These are phyloP conservation scores for Psittacara wagleri DNA, from an alignment of 2,113 vertebrate genomes.

Conservation along the genomic window DNA sequence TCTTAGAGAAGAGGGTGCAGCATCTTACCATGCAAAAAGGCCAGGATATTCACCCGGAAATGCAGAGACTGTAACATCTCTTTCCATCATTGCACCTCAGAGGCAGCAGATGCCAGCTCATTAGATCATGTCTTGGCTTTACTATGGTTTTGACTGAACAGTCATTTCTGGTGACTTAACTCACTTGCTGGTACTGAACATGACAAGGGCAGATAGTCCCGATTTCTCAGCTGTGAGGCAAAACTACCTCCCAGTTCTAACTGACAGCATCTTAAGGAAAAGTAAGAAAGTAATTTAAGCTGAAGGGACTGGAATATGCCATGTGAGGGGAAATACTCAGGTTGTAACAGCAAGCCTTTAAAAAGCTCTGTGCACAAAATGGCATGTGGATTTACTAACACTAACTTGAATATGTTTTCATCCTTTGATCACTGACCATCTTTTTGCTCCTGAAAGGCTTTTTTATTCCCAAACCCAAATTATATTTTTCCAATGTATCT, in stretches of 20 bases:
- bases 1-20: not conserved
- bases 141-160: not conserved
- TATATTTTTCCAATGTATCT: not conserved
- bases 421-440: not conserved
- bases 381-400: not conserved
- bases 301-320: not conserved
- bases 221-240: not conserved
- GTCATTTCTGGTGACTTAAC: not conserved
- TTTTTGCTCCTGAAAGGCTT: not conserved
- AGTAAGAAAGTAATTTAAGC: not conserved
- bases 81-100: not conserved
- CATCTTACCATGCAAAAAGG: not conserved
- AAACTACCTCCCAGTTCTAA: not conserved
- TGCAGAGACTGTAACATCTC: not conserved
- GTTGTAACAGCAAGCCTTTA: not conserved
- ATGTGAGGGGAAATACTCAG: not conserved
- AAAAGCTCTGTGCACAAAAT: not conserved
- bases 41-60: not conserved
- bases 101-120: not conserved
- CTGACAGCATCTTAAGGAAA: not conserved
- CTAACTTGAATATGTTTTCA: not conserved
- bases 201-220: not conserved
- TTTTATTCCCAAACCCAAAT: not conserved
- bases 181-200: not conserved
- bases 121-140: not conserved